Conservation (phyloP, 2,797 vertebrate genomes). For the Pogoniulus pusillus region DNA sequence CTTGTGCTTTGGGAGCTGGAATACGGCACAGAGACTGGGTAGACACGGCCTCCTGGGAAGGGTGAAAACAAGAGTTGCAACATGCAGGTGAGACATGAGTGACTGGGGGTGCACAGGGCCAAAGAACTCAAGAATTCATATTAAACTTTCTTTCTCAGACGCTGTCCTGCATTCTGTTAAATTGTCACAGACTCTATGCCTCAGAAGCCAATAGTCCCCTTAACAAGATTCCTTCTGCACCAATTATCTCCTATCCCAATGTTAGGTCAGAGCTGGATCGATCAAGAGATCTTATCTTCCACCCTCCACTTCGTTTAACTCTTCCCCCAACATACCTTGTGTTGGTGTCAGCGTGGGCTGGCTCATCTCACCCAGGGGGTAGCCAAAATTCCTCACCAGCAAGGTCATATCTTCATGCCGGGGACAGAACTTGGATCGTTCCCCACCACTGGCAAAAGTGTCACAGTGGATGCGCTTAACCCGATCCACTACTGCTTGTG, state of each 20-base stretch:
- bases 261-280: neutral
- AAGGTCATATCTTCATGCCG: constrained; percentile 96
- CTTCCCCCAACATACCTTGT: constrained; percentile 64
- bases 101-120: neutral
- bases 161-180: neutral
- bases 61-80: neutral
- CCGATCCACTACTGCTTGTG: constrained; percentile 95
- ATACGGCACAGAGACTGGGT: constrained; percentile 95
- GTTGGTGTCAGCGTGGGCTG: constrained; percentile 70
- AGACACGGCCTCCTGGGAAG: constrained; percentile 88
- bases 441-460: constrained; percentile 89
- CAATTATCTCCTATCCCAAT: neutral
- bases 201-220: neutral
- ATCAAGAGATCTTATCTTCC: neutral
- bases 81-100: neutral
- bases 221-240: neutral
- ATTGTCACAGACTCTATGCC: neutral
- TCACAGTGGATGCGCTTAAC: constrained; percentile 92
- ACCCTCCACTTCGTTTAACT: neutral
- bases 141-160: neutral
- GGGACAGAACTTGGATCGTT: constrained; percentile 86
- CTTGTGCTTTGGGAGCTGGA: constrained; percentile 94
- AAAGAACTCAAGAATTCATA: neutral
- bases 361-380: constrained; percentile 83
- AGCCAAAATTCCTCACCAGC: constrained; percentile 92